Evolutionary conservation across 2,797 vertebrate species (phyloP).

Genomic region (Ammospiza maritima): DNA sequence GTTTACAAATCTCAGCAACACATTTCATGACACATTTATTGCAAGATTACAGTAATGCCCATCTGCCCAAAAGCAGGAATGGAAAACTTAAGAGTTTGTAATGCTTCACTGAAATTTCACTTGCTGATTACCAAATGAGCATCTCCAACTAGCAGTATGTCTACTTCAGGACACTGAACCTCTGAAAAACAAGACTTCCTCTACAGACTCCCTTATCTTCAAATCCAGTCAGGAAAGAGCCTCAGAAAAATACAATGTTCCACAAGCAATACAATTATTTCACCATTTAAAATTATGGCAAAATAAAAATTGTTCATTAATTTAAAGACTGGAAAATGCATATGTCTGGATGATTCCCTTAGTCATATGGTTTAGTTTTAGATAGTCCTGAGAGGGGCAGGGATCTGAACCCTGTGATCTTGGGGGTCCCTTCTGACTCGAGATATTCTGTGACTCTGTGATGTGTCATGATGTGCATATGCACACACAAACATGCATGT

Average conservation of each 20-base stretch:
- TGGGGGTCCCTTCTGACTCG: neutral
- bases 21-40: neutral
- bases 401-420: neutral
- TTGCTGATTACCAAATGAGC: neutral
- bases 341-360: neutral
- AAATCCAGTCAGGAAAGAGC: neutral
- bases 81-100: neutral
- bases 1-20: neutral
- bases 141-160: neutral
- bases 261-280: neutral
- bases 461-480: neutral
- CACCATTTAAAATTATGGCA: neutral
- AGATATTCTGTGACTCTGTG: neutral
- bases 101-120: neutral
- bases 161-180: neutral
- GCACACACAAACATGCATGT: rapidly evolving
- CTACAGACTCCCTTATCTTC: neutral
- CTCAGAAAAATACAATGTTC: neutral
- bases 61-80: neutral
- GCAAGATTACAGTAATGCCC: neutral
- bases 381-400: neutral
- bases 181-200: neutral
- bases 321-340: neutral
- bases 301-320: neutral
- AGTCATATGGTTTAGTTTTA: neutral